A percentile compares a stretch with the other conserved stretches of the same genome.
Conservation (phyloP, 2,888 invertebrate species). For the Tiphia femorata region DNA sequence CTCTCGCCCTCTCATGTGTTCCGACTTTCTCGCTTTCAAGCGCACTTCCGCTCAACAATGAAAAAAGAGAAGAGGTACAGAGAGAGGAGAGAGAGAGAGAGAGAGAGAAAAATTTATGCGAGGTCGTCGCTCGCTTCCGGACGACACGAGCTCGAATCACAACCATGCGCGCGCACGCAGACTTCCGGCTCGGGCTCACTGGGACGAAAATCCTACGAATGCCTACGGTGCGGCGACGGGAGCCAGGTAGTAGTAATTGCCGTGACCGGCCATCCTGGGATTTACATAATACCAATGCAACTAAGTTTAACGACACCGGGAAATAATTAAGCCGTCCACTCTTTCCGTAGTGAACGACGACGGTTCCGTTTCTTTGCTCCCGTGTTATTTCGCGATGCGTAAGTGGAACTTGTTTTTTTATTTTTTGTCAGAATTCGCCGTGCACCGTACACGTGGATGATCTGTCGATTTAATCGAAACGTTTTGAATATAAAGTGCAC, state of each 20-base stretch:
- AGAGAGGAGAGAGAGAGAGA: not conserved
- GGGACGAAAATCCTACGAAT: conserved; percentile 48
- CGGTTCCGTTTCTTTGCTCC: too few relatives aligned
- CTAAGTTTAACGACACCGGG: too few relatives aligned
- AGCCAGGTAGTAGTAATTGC: conserved; percentile 10
- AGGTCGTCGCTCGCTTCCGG: conserved; percentile 47
- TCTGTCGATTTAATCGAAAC: too few relatives aligned
- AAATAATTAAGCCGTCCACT: too few relatives aligned
- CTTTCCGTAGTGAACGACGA: too few relatives aligned
- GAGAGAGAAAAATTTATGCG: not conserved
- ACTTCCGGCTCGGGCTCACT: conserved; percentile 53
- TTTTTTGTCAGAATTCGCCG: too few relatives aligned
- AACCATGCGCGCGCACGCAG: conserved; percentile 26
- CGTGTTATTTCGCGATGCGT: too few relatives aligned
- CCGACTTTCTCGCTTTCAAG: conserved; percentile 31
- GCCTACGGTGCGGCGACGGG: not conserved
- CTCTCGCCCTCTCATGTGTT: too few relatives aligned
- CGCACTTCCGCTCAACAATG: conserved; percentile 24
- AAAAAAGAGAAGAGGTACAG: conserved; percentile 15
- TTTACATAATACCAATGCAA: not conserved
- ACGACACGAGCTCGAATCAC: conserved; percentile 42
- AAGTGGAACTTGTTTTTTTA: too few relatives aligned
- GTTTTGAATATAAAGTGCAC: too few relatives aligned
- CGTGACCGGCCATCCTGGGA: conserved; percentile 12
- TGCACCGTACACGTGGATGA: too few relatives aligned